A percentile compares a stretch with the other conserved stretches of the same genome.
Conservation (phyloP, 2,113 vertebrate genomes). For the Neolamprologus toae region DNA sequence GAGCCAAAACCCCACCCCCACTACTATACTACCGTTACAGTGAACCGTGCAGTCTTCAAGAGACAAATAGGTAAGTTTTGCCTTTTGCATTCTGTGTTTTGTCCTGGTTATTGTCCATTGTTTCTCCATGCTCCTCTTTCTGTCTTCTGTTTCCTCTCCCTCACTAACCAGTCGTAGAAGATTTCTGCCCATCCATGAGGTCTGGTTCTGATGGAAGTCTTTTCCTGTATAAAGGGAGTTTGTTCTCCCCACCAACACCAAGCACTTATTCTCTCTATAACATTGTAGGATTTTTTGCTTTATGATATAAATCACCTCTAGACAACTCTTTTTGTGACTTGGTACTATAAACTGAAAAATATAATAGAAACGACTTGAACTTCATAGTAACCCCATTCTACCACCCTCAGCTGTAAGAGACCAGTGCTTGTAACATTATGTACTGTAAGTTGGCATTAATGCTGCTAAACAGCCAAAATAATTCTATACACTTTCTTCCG, state of each 20-base stretch:
- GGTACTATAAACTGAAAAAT: neutral
- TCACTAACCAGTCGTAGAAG: neutral
- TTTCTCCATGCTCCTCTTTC: neutral
- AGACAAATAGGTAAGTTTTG: neutral
- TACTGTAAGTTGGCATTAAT: neutral
- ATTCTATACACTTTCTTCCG: accelerated
- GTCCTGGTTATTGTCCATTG: too few relatives aligned
- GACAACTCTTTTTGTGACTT: neutral
- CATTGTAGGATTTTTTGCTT: neutral
- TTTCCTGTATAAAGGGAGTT: neutral
- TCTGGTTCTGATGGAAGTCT: neutral
- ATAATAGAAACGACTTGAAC: neutral
- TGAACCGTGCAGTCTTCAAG: neutral
- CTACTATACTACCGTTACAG: accelerated
- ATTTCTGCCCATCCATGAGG: neutral
- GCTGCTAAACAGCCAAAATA: neutral
- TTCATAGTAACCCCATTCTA: neutral
- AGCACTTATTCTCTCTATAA: neutral
- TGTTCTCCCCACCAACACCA: neutral
- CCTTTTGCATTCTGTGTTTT: neutral
- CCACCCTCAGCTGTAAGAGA: neutral
- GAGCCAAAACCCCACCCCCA: neutral
- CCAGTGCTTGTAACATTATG: neutral
- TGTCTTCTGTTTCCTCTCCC: neutral
- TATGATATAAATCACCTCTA: neutral